phyloP scores from a whole-genome alignment of 2,888 invertebrate species.

The Macrosoma leucophasiata region DNA sequence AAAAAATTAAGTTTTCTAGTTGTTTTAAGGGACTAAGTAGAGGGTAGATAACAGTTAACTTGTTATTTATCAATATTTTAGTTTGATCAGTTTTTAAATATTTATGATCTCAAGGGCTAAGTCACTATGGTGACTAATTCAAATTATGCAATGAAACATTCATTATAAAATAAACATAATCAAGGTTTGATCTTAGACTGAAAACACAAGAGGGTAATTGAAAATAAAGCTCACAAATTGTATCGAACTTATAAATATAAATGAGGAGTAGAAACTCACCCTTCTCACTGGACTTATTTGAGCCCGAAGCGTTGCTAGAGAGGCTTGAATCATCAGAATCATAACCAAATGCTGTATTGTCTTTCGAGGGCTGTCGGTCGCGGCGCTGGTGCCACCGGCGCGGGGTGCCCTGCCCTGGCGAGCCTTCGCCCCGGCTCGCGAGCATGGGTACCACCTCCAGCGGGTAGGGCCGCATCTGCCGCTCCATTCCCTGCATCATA shows the following conservation, averaged over 20 bases:
- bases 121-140: too few relatives aligned
- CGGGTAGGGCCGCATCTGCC: conserved; percentile 48
- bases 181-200: conserved; percentile 34
- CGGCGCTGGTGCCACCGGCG: conserved; percentile 46
- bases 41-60: too few relatives aligned
- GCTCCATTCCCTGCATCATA: conserved; percentile 46
- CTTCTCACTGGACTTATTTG: conserved; percentile 62
- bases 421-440: conserved; percentile 34
- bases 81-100: too few relatives aligned
- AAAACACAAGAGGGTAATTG: conserved; percentile 1
- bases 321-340: conserved; percentile 69
- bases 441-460: conserved; percentile 48
- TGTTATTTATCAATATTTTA: too few relatives aligned
- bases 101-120: too few relatives aligned
- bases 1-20: too few relatives aligned
- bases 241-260: too few relatives aligned
- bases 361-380: conserved; percentile 41
- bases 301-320: conserved; percentile 68
- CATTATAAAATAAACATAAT: too few relatives aligned
- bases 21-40: too few relatives aligned
- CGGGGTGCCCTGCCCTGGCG: conserved; percentile 36
- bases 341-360: conserved; percentile 59
- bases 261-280: too few relatives aligned
- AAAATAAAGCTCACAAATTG: too few relatives aligned
- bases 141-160: too few relatives aligned